Conservation (phyloP, 2,797 vertebrate genomes). For the Arrhamphus sclerolepis region DNA sequence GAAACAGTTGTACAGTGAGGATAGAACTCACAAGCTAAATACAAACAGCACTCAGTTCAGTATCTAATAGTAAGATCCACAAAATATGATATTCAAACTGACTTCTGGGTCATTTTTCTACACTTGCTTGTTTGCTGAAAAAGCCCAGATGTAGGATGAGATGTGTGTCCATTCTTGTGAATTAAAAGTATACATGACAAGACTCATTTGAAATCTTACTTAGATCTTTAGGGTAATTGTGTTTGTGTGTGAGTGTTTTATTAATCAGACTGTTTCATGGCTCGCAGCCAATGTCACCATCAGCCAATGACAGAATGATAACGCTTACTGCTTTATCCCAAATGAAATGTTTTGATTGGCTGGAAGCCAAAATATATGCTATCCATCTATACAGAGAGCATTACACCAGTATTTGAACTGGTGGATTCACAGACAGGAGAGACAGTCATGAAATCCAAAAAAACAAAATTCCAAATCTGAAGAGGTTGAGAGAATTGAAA, state of each 20-base stretch:
- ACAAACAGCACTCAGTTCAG: conserved; percentile 10
- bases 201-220: neutral
- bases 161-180: neutral
- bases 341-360: conserved; percentile 41
- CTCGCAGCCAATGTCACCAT: conserved; percentile 13
- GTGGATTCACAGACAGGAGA: neutral
- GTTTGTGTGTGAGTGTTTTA: neutral
- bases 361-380: conserved; percentile 6
- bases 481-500: no score
- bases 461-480: no score
- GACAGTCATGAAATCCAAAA: neutral
- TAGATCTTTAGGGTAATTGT: neutral
- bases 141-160: conserved; percentile 1
- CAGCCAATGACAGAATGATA: conserved; percentile 19
- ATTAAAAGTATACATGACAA: neutral
- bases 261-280: conserved; percentile 10
- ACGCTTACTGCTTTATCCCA: conserved; percentile 21
- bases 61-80: conserved; percentile 3
- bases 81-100: neutral
- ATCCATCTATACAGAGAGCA: neutral
- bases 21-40: conserved; percentile 3
- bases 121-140: neutral
- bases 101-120: neutral
- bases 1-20: conserved; percentile 6
- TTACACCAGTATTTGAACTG: neutral